phyloP scores from a whole-genome alignment of 2,113 vertebrate genomes.

The Oreochromis niloticus region DNA sequence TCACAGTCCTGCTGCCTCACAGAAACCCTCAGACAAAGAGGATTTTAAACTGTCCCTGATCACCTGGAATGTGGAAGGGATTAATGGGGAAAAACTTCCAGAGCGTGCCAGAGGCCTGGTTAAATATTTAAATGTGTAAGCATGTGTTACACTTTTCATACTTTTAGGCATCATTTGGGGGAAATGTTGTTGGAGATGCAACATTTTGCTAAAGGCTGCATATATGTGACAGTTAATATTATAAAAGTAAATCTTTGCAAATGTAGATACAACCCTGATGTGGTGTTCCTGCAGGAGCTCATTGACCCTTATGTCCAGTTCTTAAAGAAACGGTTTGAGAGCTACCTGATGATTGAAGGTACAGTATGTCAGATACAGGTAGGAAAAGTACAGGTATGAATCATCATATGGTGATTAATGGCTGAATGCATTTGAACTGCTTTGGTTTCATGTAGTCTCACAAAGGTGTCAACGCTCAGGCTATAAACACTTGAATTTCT shows the following conservation, averaged over 20 bases:
- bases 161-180: neutral
- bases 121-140: slow-evolving; percentile 78
- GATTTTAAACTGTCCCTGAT: slow-evolving; percentile 70
- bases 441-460: too few species aligned
- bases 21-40: slow-evolving; percentile 45
- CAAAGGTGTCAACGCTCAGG: neutral
- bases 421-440: neutral
- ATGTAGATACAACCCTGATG: slow-evolving; percentile 85
- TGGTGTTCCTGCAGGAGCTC: slow-evolving; percentile 93
- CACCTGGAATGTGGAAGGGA: slow-evolving; percentile 87
- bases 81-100: slow-evolving; percentile 65
- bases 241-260: neutral
- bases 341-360: slow-evolving; percentile 85
- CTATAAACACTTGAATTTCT: neutral
- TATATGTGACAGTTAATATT: neutral
- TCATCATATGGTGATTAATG: accelerated
- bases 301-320: slow-evolving; percentile 76
- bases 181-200: neutral
- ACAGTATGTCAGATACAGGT: neutral
- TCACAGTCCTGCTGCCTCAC: slow-evolving; percentile 59
- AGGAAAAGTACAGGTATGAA: neutral
- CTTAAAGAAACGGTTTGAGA: slow-evolving; percentile 80
- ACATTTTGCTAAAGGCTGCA: neutral
- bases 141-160: neutral
- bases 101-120: slow-evolving; percentile 80